These are phyloP conservation scores for Sus scrofa DNA, from an alignment of 2,113 vertebrate genomes.

Conservation along the genomic window DNA sequence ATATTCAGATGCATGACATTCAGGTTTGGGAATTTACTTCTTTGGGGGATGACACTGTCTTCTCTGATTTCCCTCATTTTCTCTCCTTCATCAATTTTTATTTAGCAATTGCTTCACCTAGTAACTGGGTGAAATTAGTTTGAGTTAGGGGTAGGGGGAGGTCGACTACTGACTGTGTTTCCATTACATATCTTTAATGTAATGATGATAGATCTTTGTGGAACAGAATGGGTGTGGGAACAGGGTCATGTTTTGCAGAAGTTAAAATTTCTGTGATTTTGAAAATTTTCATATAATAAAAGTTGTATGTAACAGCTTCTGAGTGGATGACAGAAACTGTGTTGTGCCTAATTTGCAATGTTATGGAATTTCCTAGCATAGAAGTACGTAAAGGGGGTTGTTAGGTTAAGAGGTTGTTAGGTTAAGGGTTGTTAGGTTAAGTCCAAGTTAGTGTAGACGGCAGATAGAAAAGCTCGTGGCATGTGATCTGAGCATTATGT, in stretches of 20 bases:
- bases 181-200: background rate
- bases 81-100: background rate
- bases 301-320: background rate
- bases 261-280: background rate
- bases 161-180: background rate
- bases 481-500: background rate
- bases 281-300: background rate
- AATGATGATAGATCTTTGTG: background rate
- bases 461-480: background rate
- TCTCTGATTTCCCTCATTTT: too few relatives aligned
- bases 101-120: background rate
- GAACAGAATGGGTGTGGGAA: background rate
- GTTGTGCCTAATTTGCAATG: background rate
- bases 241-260: background rate
- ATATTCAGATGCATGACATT: background rate
- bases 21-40: background rate
- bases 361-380: background rate
- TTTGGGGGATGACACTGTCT: background rate
- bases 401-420: background rate
- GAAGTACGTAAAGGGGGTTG: background rate
- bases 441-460: background rate
- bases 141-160: background rate
- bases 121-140: background rate
- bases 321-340: background rate
- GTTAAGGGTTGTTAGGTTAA: background rate